Base-by-base conservation (phyloP, 2,888 invertebrate genomes). In the Cerastis rubricosa region DNA sequence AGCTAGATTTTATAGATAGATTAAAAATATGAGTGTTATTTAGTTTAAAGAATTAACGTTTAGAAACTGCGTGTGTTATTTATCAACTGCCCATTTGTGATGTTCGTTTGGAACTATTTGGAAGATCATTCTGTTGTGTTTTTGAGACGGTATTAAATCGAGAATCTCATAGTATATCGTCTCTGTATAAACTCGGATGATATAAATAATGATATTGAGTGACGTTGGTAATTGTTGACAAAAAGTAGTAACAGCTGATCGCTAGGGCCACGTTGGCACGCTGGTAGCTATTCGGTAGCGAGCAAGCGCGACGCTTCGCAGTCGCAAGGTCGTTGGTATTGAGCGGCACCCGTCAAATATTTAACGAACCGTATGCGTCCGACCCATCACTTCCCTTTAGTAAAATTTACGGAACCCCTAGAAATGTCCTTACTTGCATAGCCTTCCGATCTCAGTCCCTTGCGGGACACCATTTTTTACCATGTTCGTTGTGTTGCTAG, bases 281-380 rank as follows among this genome's bases (percentile, higher is more conserved):
- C 88, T 89, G 92, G 91, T 91, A 89, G 90, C 91, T 90, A 90
- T 86, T 91, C 76, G 87, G 87, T 81, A 90, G 87, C 88, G 91
- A 90, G 88, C 89, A 92, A 92, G 92, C 93, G 92, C 91, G 92
- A 74, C 92, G 92, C 91, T 88, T 83, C 86, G 87, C 88, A 84
- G 80, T 88, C 86, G 89, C 94, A 93, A 94, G 94, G 94, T 94
- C 94, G 90, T 88, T 90, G 84, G 91, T 94, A 94, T 94, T 91
- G 94, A 94, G 92, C 94, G 94, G 91, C 85, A 87, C 89, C 88
- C 89, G 92, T 91, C 92, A 92, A 94, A 94, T 93, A 92, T 93
- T 93, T 92, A 92, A 91, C 91, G 86, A 90, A 90, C 86, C 85
- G 83, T 89, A 89, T 87, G 84, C 80, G 87, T 88, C 78, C 87